Conservation (phyloP, 1,140 invertebrate genomes). For the Nasonia vitripennis region DNA sequence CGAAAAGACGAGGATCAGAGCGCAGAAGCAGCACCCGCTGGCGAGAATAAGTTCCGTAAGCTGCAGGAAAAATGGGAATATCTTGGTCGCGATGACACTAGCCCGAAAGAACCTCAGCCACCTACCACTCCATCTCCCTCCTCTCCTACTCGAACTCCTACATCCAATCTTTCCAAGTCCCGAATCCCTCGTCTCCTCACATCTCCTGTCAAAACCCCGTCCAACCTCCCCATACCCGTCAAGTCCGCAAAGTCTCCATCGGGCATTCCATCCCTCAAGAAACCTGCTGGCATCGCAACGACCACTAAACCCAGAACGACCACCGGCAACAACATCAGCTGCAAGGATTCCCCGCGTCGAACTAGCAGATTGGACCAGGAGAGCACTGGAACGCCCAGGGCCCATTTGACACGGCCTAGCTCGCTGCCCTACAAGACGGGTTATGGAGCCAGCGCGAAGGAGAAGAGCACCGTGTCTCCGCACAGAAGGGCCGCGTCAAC, state of each 20-base stretch:
- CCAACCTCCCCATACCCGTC: constrained; percentile 60
- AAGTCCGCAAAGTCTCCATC: constrained; percentile 65
- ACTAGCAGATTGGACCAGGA: constrained; percentile 79
- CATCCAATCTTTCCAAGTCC: constrained; percentile 73
- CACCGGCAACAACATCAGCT: constrained; percentile 38
- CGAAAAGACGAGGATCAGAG: constrained; percentile 20
- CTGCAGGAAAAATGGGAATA: constrained; percentile 91
- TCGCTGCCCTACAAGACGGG: constrained; percentile 79
- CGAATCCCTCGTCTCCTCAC: constrained; percentile 83
- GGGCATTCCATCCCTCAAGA: constrained; percentile 68
- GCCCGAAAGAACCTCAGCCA: neutral
- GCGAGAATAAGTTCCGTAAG: constrained; percentile 80
- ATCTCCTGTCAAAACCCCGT: constrained; percentile 77
- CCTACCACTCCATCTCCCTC: constrained; percentile 66
- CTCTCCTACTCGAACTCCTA: constrained; percentile 73
- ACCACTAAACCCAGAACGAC: constrained; percentile 60
- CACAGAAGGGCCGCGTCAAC: constrained; percentile 80
- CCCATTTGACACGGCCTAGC: constrained; percentile 75
- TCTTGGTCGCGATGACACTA: constrained; percentile 76
- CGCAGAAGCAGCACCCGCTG: constrained; percentile 26
- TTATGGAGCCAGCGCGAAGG: constrained; percentile 70
- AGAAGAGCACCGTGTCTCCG: constrained; percentile 73
- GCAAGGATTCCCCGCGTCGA: constrained; percentile 66
- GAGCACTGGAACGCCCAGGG: constrained; percentile 66
- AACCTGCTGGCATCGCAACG: constrained; percentile 31